Evolutionary conservation across 2,888 invertebrate species (phyloP).

Genomic region (Stenichneumon culpator): DNA sequence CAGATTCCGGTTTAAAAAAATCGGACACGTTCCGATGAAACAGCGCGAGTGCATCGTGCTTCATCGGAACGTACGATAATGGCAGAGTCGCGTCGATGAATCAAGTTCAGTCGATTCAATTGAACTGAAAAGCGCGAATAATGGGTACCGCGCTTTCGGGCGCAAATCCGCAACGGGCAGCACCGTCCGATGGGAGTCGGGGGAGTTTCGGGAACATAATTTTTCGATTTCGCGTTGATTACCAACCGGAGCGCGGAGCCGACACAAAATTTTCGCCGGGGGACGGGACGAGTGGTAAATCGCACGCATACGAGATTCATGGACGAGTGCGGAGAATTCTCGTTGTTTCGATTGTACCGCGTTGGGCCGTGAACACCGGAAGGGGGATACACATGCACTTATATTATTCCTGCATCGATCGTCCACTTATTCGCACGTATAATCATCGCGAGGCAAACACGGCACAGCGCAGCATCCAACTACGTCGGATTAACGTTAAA

Average conservation of each 20-base stretch:
- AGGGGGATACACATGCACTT: conserved; percentile 14
- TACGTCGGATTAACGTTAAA: conserved; percentile 51
- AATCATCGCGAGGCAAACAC: background rate
- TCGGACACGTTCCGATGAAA: background rate
- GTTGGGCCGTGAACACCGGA: background rate
- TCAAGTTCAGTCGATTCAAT: conserved; percentile 42
- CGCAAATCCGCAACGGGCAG: background rate
- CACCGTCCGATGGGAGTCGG: background rate
- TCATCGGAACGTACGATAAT: conserved; percentile 42
- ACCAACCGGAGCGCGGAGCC: background rate
- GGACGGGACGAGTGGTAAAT: conserved; percentile 54
- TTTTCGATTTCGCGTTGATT: conserved; percentile 59
- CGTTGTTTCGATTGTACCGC: conserved; percentile 42
- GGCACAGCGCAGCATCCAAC: background rate
- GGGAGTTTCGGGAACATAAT: conserved; percentile 39
- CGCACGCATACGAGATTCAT: conserved; percentile 56
- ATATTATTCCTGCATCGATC: conserved; percentile 34
- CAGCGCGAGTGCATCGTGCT: background rate
- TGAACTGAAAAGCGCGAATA: conserved; percentile 40
- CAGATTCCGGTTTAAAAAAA: too few species aligned
- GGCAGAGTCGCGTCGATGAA: conserved; percentile 40
- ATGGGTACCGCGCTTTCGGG: conserved; percentile 4
- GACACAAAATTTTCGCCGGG: conserved; percentile 25
- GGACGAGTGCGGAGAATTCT: conserved; percentile 35
- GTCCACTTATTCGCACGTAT: conserved; percentile 17